A percentile compares a stretch with the other conserved stretches of the same genome.
phyloP scores from a whole-genome alignment of 2,113 vertebrate species.

The Halcyon senegalensis region DNA sequence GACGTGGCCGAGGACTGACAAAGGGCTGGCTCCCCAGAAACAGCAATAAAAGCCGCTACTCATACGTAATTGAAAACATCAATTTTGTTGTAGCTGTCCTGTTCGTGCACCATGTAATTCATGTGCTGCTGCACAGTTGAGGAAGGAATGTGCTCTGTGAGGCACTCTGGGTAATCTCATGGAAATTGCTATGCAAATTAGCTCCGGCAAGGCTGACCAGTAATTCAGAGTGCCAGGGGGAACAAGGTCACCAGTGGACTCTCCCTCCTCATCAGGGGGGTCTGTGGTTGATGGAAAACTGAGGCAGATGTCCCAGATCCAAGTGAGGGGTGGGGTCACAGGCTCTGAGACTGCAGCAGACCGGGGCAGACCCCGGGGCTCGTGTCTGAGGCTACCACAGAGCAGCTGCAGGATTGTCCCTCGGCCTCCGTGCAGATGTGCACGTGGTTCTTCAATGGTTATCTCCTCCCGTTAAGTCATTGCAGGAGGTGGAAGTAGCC shows the following conservation, averaged over 20 bases:
- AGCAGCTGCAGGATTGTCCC: neutral
- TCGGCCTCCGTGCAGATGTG: neutral
- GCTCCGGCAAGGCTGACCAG: neutral
- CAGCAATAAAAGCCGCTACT: constrained; percentile 2
- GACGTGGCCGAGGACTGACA: neutral
- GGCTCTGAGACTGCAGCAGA: neutral
- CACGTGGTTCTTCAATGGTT: neutral
- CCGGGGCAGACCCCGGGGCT: neutral
- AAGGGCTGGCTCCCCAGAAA: constrained; percentile 19
- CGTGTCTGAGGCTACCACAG: rapidly evolving
- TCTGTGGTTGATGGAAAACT: neutral
- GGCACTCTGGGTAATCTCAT: neutral
- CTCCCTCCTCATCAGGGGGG: neutral
- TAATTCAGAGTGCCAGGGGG: neutral
- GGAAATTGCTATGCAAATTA: constrained; percentile 5
- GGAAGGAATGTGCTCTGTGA: neutral
- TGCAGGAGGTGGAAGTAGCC: neutral
- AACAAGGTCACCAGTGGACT: neutral
- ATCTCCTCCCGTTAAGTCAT: neutral
- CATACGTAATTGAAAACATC: constrained; percentile 18
- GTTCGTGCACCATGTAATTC: neutral
- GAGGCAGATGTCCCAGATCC: neutral
- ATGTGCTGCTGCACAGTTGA: neutral
- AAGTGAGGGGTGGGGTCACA: neutral
- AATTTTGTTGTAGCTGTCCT: constrained; percentile 10